Evolutionary conservation across 2,888 invertebrate species (phyloP).

Genomic region (Galeopsomyia nigrocyanea): DNA sequence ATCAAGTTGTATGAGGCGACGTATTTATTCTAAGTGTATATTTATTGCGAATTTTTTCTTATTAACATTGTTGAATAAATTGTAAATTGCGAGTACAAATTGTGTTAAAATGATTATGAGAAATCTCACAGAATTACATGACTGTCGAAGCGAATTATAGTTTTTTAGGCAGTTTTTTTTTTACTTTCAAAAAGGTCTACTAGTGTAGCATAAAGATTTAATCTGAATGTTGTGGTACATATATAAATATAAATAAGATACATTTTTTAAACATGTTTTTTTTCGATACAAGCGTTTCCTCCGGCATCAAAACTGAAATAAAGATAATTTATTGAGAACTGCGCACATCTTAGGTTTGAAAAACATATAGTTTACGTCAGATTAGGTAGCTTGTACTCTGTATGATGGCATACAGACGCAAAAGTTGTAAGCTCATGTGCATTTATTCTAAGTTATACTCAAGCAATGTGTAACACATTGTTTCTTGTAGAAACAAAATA

Average conservation of each 20-base stretch:
- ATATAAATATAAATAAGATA: conserved; percentile 26
- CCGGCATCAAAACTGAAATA: background rate
- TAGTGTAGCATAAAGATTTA: conserved; percentile 33
- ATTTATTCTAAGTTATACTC: conserved; percentile 47
- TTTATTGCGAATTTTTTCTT: conserved; percentile 48
- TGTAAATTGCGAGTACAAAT: conserved; percentile 43
- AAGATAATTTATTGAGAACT: conserved; percentile 32
- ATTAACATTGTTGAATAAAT: conserved; percentile 40
- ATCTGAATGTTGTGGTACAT: conserved; percentile 33
- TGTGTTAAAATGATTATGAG: conserved; percentile 39
- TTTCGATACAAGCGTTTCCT: conserved; percentile 40
- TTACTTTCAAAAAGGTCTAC: conserved; percentile 36
- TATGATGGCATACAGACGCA: conserved; percentile 21
- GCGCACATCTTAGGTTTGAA: conserved; percentile 33
- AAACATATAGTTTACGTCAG: conserved; percentile 13
- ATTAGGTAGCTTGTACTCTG: conserved; percentile 20
- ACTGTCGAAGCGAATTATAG: conserved; percentile 33
- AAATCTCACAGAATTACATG: conserved; percentile 34
- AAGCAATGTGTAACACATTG: conserved; percentile 43
- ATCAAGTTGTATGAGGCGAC: conserved; percentile 52
- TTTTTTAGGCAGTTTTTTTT: conserved; percentile 40
- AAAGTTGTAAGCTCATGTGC: conserved; percentile 30
- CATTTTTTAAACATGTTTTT: conserved; percentile 34
- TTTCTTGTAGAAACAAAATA: conserved; percentile 47
- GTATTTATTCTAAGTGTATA: conserved; percentile 41